Conservation (phyloP, 2,113 vertebrate species). For the Austrofundulus limnaeus region DNA sequence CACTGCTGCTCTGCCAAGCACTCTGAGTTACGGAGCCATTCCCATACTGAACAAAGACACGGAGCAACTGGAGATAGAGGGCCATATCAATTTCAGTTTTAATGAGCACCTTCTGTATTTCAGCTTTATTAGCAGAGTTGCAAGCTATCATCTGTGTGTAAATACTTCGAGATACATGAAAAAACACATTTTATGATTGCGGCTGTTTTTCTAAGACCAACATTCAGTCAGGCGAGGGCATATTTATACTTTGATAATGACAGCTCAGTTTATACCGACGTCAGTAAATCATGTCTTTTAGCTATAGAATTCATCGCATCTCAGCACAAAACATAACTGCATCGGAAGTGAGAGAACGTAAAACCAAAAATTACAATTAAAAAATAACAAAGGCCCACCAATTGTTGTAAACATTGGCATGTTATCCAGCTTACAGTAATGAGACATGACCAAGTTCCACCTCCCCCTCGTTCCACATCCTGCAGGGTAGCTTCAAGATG, state of each 20-base stretch:
- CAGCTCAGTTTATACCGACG: slow-evolving; percentile 41
- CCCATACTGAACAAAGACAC: slow-evolving; percentile 72
- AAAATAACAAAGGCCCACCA: neutral
- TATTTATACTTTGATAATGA: slow-evolving; percentile 60
- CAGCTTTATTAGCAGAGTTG: slow-evolving; percentile 56
- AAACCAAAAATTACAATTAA: too few species aligned
- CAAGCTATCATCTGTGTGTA: slow-evolving; percentile 28
- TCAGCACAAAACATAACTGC: slow-evolving; percentile 12
- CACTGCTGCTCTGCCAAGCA: slow-evolving; percentile 59
- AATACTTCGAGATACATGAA: slow-evolving; percentile 32
- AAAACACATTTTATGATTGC: slow-evolving; percentile 47
- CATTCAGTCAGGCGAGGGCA: slow-evolving; percentile 25
- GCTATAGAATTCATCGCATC: slow-evolving; percentile 37
- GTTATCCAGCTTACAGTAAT: slow-evolving; percentile 59
- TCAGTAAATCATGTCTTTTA: slow-evolving; percentile 42
- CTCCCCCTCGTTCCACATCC: slow-evolving; percentile 28
- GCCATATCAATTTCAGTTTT: slow-evolving; percentile 72
- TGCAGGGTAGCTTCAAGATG: slow-evolving; percentile 46
- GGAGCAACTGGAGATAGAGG: slow-evolving; percentile 61
- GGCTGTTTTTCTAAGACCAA: slow-evolving; percentile 29
- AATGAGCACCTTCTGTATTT: slow-evolving; percentile 61
- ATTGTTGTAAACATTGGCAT: slow-evolving; percentile 38
- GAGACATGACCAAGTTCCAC: slow-evolving; percentile 64
- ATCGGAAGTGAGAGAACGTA: slow-evolving; percentile 43
- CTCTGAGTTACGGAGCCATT: slow-evolving; percentile 68